These are phyloP conservation scores for Conomelus anceps DNA, from an alignment of 2,888 invertebrate species.

Conservation along the genomic window DNA sequence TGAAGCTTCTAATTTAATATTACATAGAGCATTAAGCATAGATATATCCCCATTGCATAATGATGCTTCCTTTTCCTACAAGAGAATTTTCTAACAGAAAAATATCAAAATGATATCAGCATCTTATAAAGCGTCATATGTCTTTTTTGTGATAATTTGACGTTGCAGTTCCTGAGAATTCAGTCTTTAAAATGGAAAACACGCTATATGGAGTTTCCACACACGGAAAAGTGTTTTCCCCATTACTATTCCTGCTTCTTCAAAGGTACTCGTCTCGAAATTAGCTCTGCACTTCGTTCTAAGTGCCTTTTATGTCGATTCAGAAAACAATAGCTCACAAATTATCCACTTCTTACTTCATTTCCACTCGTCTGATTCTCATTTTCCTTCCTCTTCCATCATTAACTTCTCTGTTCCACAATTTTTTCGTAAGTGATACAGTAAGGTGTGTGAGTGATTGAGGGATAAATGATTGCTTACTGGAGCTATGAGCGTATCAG, in stretches of 20 bases:
- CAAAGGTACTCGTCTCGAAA: not conserved
- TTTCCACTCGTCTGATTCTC: not conserved
- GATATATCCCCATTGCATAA: not conserved
- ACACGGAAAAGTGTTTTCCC: not conserved
- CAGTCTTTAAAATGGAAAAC: not conserved
- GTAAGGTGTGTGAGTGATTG: too few relatives aligned
- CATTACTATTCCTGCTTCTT: too few relatives aligned
- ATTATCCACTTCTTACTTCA: not conserved
- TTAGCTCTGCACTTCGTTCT: not conserved
- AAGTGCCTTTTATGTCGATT: not conserved
- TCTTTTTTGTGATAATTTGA: not conserved
- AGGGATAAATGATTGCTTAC: too few relatives aligned
- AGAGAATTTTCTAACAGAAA: not conserved
- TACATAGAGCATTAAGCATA: not conserved
- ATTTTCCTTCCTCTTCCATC: not conserved
- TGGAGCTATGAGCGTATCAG: too few relatives aligned
- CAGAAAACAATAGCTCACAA: not conserved
- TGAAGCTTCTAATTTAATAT: not conserved
- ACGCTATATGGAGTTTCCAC: not conserved
- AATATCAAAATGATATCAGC: not conserved
- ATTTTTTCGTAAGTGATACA: too few relatives aligned
- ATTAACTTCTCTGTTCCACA: not conserved
- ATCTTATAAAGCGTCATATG: not conserved
- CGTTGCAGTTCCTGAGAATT: not conserved
- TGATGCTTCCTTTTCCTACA: not conserved